phyloP scores from a whole-genome alignment of 2,888 invertebrate species.

The Nesidiocoris tenuis region DNA sequence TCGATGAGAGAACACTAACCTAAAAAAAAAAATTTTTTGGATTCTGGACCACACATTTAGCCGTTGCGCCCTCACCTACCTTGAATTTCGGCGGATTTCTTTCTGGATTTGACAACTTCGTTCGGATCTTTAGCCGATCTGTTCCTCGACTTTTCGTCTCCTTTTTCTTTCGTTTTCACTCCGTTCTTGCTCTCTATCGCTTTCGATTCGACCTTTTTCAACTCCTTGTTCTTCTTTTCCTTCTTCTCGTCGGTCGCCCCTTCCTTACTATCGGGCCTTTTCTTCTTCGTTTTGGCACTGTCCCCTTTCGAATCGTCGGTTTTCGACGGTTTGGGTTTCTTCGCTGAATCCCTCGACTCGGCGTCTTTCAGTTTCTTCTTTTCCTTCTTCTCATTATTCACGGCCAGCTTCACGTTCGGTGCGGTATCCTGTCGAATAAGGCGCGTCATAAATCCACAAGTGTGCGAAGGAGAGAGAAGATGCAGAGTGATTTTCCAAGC shows the following conservation, averaged over 20 bases:
- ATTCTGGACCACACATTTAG: no score
- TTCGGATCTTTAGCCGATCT: constrained; percentile 51
- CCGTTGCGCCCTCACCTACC: no score
- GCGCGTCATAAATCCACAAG: no score
- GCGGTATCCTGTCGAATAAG: no score
- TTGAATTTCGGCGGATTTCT: constrained; percentile 22
- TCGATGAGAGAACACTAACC: no score
- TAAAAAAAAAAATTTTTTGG: no score
- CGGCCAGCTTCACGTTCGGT: constrained; percentile 49
- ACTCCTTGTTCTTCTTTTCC: constrained; percentile 47
- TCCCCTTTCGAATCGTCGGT: constrained; percentile 5
- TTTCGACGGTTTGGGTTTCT: constrained; percentile 28
- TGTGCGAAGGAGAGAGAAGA: no score
- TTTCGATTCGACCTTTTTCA: constrained; percentile 51
- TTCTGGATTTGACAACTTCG: constrained; percentile 55
- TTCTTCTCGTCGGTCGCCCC: constrained; percentile 44
- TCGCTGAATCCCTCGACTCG: constrained; percentile 54
- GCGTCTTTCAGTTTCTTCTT: constrained; percentile 47
- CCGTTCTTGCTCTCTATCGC: constrained; percentile 44
- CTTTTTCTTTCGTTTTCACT: neutral
- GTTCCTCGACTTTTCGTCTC: constrained; percentile 21
- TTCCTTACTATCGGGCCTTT: constrained; percentile 50
- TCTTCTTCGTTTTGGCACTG: constrained; percentile 42
- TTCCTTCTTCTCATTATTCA: constrained; percentile 52
- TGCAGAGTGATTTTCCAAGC: no score